These are phyloP conservation scores for Phaenicophaeus curvirostris DNA, from an alignment of 2,797 vertebrate species.

Conservation along the genomic window DNA sequence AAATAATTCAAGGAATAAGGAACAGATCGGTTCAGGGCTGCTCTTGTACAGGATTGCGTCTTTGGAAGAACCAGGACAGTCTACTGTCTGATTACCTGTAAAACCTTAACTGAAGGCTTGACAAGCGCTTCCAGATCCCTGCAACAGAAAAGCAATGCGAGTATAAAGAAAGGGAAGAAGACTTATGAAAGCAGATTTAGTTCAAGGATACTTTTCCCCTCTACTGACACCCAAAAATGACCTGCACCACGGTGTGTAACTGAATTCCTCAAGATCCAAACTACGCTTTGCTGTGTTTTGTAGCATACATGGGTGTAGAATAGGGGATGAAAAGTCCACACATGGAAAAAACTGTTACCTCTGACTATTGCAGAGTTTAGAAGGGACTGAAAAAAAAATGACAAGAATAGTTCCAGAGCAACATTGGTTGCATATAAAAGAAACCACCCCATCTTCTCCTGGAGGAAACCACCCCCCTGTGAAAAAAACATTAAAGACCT, in stretches of 20 bases:
- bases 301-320: accelerated
- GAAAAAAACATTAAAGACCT: not conserved
- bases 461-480: not conserved
- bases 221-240: not conserved
- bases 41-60: not conserved
- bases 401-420: not conserved
- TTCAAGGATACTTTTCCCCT: not conserved
- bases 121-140: not conserved
- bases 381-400: not conserved
- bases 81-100: not conserved
- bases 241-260: not conserved
- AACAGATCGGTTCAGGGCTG: not conserved
- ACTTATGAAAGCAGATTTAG: not conserved
- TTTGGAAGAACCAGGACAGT: not conserved
- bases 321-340: not conserved
- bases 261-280: not conserved
- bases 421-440: not conserved
- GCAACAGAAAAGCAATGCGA: not conserved
- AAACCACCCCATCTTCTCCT: not conserved
- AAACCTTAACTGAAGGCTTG: not conserved
- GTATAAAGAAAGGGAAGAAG: not conserved
- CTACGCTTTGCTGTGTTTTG: not conserved
- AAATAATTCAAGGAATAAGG: not conserved
- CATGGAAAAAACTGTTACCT: not conserved
- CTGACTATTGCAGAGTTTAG: not conserved